Evolutionary conservation across 2,888 invertebrate species (phyloP), one percentile per base, ranked within the genome.

Genomic region (Labia minor): DNA sequence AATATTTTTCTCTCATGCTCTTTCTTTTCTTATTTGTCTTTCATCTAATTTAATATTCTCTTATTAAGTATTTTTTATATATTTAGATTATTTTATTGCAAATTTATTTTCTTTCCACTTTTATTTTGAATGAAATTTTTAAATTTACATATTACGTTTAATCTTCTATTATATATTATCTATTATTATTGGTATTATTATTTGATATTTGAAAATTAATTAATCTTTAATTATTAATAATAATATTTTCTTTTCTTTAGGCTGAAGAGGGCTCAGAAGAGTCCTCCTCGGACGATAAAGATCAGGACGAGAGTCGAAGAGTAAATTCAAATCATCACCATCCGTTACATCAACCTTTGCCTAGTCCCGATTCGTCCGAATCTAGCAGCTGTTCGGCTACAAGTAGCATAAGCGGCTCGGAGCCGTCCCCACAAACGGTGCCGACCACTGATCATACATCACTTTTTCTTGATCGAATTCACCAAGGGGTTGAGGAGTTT

Each of bases 251-350:
- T 64, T 21, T 64, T 21, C n/a, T 66, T 37, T 63, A 68, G 67
- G 68, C 63, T 26, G 69, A 68, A 33, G 70, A 70, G 68, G 69
- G 67, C 1, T 70, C 70, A 1, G 70, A 70, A 37, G 70, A 68
- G 66, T 69, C 70, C 16, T 69, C 69, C 26, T 70, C 70, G 18
- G 69, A 69, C 61, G 70, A 69, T 14, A 69, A 68, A 26, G 69
- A 69, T 37, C 21, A 63, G 16, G 69, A 69, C 20, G 67, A 62
- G 2, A 14, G 49, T 49, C 49, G 49, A 49, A 49, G 49, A 49
- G 49, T 49, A 4, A 49, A 4, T 49, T 14, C 49, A 49, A 49
- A 11, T 14, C 65, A 65, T 26, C 65, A 49, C 8, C 26, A 18
- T 61, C 61, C 16, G 21, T 21, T 61, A 37, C 49, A 61, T 61